phyloP scores from a whole-genome alignment of 1,140 invertebrate species.

The Vanessa atalanta region DNA sequence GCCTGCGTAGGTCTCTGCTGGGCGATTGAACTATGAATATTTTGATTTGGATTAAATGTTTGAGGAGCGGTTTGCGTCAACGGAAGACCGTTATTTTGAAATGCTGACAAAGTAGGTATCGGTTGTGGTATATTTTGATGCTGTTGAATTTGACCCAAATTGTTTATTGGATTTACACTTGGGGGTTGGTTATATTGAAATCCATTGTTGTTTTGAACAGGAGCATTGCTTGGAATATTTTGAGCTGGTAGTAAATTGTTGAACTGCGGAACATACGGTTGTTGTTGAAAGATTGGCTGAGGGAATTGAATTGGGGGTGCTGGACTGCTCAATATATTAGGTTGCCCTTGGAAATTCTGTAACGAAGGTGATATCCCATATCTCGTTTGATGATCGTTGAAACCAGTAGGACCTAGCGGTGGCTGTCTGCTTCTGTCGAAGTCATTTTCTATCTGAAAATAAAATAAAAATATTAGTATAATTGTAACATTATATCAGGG shows the following conservation, averaged over 20 bases:
- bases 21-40: conserved; percentile 54
- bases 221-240: conserved; percentile 54
- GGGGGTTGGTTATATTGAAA: conserved; percentile 58
- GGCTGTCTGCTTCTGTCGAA: conserved; percentile 72
- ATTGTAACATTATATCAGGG: too few relatives aligned
- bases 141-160: conserved; percentile 53
- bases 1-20: conserved; percentile 69
- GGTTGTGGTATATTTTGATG: conserved; percentile 64
- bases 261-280: conserved; percentile 64
- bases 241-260: conserved; percentile 62
- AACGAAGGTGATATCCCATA: conserved; percentile 67
- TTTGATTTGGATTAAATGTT: conserved; percentile 56
- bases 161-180: conserved; percentile 50
- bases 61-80: conserved; percentile 49
- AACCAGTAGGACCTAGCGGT: conserved; percentile 58
- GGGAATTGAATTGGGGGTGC: conserved; percentile 59
- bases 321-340: conserved; percentile 49
- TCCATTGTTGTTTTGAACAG: conserved; percentile 56
- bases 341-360: conserved; percentile 64
- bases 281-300: conserved; percentile 62
- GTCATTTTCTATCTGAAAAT: conserved; percentile 76
- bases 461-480: conserved; percentile 32
- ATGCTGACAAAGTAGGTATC: conserved; percentile 61
- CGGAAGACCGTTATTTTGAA: conserved; percentile 55
- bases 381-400: conserved; percentile 73